Evolutionary conservation across 2,888 invertebrate genomes (phyloP), one percentile per base, ranked within the genome.

Genomic region (Caenorhabditis virilis): DNA sequence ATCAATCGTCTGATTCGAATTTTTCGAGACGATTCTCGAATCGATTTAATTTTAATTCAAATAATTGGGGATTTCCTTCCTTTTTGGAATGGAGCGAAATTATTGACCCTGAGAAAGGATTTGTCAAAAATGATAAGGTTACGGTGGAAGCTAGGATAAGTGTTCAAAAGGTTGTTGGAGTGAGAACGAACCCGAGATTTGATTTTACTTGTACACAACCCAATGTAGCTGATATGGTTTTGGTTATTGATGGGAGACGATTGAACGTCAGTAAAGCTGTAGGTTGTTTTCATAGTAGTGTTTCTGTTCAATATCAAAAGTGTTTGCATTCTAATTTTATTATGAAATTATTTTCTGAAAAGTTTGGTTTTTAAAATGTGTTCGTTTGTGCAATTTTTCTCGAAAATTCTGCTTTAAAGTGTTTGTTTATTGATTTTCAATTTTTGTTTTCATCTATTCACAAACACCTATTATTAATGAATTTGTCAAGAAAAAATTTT

Each of bases 51-150:
- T 81, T 58, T 59, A 79, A 76, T 49, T 79, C 78, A 46, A 81
- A 81, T 64, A 82, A 82, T 55, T 82, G 82, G 82, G 82, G 82
- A 1, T 82, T 82, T 50, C 82, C 82, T 13, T 74, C 77, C 2
- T 82, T 82, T 57, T 78, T 81, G 67, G 80, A 79, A 18, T 82
- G 77, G 77, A 63, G 51, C 13, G 77, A 78, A 13, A 54, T 66
- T 22, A 50, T 49, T 22, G 47, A 53, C 33, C 27, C 56, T 25
- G 54, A 60, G 15, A 38, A 69, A 39, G 80, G 79, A 16, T 81
- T 67, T 52, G 70, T 78, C 13, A 60, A 69, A 26, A 72, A 68
- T 39, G 80, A 81, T 38, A 59, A 68, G 2, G 74, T 80, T 33
- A 74, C 77, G 15, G 69, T 82, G 25, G 78, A 79, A 36, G 82